Conservation (phyloP, 2,888 invertebrate genomes). For the Scelioninae gen. 1 region DNA sequence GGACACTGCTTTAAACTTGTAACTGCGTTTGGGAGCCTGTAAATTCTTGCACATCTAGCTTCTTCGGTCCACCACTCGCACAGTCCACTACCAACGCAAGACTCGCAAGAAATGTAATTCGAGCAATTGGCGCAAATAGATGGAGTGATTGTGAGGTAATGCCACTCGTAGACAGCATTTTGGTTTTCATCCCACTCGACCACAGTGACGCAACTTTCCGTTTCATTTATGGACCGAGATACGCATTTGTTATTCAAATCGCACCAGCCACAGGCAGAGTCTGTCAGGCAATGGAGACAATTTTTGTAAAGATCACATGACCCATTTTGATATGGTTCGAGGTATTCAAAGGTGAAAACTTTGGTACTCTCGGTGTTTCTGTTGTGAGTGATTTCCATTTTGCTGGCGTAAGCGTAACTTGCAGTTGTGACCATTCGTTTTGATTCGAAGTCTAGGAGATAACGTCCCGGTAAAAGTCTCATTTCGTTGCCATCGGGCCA, state of each 20-base stretch:
- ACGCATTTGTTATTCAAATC: constrained; percentile 90
- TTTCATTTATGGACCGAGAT: constrained; percentile 88
- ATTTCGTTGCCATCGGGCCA: constrained; percentile 86
- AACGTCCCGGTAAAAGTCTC: constrained; percentile 87
- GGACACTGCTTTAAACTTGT: constrained; percentile 89
- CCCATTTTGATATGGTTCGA: constrained; percentile 94
- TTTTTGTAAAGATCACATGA: constrained; percentile 91
- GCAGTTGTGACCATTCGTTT: constrained; percentile 85
- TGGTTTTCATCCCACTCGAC: constrained; percentile 86
- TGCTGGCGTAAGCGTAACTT: constrained; percentile 85
- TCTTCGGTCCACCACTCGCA: constrained; percentile 98
- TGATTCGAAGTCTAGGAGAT: constrained; percentile 89
- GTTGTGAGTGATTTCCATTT: constrained; percentile 93
- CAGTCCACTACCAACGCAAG: constrained; percentile 89
- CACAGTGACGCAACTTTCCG: constrained; percentile 86
- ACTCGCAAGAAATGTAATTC: constrained; percentile 94
- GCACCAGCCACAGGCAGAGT: constrained; percentile 97
- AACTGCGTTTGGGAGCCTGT: constrained; percentile 89
- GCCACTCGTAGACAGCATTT: constrained; percentile 87
- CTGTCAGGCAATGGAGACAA: constrained; percentile 94
- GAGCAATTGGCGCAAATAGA: constrained; percentile 94
- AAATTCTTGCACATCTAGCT: constrained; percentile 92
- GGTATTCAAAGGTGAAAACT: constrained; percentile 94
- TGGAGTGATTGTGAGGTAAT: constrained; percentile 92
- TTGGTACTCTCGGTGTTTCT: constrained; percentile 90